Percentiles rank a stretch among this genome's conserved stretches.
Evolutionary conservation across 2,797 vertebrate species (phyloP).

Genomic region (Spea hammondii): DNA sequence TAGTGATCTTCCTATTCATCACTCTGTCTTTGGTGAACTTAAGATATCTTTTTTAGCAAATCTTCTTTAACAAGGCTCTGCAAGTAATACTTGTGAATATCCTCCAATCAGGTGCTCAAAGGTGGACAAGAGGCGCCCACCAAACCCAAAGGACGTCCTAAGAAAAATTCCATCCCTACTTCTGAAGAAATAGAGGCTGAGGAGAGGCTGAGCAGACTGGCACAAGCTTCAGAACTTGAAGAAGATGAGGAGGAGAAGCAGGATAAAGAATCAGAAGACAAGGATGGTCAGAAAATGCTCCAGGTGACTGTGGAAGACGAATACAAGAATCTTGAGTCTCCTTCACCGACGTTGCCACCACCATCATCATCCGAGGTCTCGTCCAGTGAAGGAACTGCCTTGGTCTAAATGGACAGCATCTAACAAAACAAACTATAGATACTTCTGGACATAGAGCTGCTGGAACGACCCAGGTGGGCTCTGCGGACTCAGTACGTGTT

Average conservation of each 20-base stretch:
- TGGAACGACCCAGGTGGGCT: not conserved
- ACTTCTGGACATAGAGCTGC: constrained; percentile 2
- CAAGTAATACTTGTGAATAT: not conserved
- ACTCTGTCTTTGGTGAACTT: too few relatives aligned
- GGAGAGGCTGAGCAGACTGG: constrained; percentile 78
- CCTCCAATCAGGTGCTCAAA: constrained; percentile 84
- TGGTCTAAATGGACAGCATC: constrained; percentile 63
- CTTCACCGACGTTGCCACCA: constrained; percentile 48
- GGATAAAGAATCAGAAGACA: constrained; percentile 48
- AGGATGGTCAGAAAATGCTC: constrained; percentile 42
- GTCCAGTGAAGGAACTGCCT: constrained; percentile 46
- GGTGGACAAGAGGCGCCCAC: constrained; percentile 97
- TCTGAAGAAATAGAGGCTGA: constrained; percentile 96
- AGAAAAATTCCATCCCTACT: constrained; percentile 98
- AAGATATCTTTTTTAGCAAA: too few relatives aligned
- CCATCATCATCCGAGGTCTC: constrained; percentile 53
- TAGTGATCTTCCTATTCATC: too few relatives aligned
- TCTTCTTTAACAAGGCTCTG: too few relatives aligned
- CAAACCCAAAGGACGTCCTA: constrained; percentile 97
- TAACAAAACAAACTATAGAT: constrained; percentile 1
- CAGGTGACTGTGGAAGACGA: constrained; percentile 33
- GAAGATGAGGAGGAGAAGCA: constrained; percentile 41
- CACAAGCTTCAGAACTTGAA: constrained; percentile 59
- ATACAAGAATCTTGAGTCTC: not conserved
- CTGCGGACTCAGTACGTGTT: not conserved